phyloP scores from a whole-genome alignment of 2,797 vertebrate species.

The Triplophysa yarkandensis region DNA sequence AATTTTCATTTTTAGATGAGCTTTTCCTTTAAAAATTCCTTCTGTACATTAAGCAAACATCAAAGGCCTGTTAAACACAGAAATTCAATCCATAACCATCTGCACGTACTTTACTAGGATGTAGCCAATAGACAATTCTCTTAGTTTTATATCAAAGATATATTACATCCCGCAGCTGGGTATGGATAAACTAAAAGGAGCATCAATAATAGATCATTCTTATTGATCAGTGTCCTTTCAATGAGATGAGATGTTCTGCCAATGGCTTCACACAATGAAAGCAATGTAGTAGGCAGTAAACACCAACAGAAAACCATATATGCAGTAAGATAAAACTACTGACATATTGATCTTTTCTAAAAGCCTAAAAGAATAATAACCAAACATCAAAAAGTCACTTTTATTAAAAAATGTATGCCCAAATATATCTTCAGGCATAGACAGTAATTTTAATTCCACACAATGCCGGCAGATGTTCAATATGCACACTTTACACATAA shows the following conservation, averaged over 20 bases:
- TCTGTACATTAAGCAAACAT: slow-evolving; percentile 49
- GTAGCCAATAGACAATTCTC: background rate
- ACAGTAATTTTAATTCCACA: background rate
- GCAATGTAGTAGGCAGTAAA: background rate
- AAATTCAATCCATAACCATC: slow-evolving; percentile 13
- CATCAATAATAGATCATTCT: slow-evolving; percentile 16
- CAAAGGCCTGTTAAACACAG: slow-evolving; percentile 29
- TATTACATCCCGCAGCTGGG: slow-evolving; percentile 24
- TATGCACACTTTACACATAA: background rate
- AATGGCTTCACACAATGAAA: slow-evolving; percentile 29
- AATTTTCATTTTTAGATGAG: no score
- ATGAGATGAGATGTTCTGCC: slow-evolving; percentile 14
- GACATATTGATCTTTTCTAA: background rate
- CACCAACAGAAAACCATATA: slow-evolving; percentile 21
- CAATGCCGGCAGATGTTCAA: slow-evolving; percentile 1
- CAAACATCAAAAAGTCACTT: slow-evolving; percentile 12
- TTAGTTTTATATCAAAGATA: slow-evolving; percentile 56
- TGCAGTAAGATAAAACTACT: background rate
- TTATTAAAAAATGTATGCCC: background rate
- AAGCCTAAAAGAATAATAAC: background rate
- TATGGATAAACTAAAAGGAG: slow-evolving; percentile 15
- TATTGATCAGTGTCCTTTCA: slow-evolving; percentile 33
- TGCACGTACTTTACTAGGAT: background rate
- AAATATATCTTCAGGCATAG: no score
- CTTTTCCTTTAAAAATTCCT: slow-evolving; percentile 12